Evolutionary conservation across 2,888 invertebrate species (phyloP), one percentile per base, ranked within the genome.

Genomic region (Drosophila formosana): DNA sequence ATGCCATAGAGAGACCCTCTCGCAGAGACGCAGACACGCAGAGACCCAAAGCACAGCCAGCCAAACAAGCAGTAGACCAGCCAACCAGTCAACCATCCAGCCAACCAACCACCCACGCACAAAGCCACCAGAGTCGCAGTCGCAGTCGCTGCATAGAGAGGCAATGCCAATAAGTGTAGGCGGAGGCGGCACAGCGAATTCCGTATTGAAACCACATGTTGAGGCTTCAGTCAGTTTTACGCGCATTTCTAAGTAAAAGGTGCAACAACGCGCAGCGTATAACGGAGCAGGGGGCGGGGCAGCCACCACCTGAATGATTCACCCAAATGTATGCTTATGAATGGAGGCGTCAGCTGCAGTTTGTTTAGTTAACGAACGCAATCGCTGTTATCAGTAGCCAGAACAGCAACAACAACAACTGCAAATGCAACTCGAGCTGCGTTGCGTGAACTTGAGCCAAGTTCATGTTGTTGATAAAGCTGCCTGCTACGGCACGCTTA

Each of bases 191-290:
- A 41, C 49, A 34, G 75, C 50, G 57, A 64, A 75, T 80, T 72
- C 72, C 78, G 72, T 55, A 75, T 69, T 66, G 76, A 81, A 85
- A 85, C 89, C 84, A 85, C 84, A 85, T 85, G 84, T 85, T 85
- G 84, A 79, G 75, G 87, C 88, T 68, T 60, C 74, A 66, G 51
- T 50, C 65, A 63, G 71, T 51, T 79, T 65, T 83, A 87, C 83
- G 83, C 89, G 89, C 89, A 84, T 81, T 88, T 87, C 89, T 82
- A 81, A 84, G 83, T 77, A 71, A 75, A 83, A 78, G 73, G 73
- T 79, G 78, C 80, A 78, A 72, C 77, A 55, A 34, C 37, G 45
- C 53, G 34, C 51, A 61, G 8, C 26, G 37, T 37, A n/a, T 53
- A 32, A 53, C 41, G 51, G 55, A 3, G 30, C 8, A 39, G 45